phyloP scores from a whole-genome alignment of 2,888 invertebrate genomes.

The Drosophila macrospina region DNA sequence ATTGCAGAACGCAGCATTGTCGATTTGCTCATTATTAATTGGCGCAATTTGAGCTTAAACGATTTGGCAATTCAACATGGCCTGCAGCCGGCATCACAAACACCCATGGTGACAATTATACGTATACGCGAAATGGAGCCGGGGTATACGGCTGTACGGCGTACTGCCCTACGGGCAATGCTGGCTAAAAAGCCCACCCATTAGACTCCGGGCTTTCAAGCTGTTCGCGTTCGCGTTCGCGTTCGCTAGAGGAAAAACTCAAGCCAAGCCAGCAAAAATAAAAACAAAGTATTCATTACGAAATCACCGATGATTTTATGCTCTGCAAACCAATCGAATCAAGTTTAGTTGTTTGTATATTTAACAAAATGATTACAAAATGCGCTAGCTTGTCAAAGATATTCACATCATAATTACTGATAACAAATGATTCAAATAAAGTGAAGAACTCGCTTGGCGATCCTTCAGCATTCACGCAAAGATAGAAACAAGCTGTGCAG shows the following conservation, averaged over 20 bases:
- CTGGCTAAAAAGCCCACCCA: conserved; percentile 55
- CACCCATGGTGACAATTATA: conserved; percentile 83
- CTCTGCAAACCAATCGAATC: neutral
- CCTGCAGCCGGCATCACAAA: conserved; percentile 48
- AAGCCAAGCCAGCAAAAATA: conserved; percentile 17
- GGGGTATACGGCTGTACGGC: conserved; percentile 18
- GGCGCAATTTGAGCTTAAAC: conserved; percentile 74
- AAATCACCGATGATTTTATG: conserved; percentile 4
- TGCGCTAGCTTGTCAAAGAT: neutral
- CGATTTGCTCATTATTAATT: conserved; percentile 66
- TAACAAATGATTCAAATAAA: neutral
- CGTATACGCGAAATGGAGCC: conserved; percentile 42
- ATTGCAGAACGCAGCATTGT: conserved; percentile 48
- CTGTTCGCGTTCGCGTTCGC: too few relatives aligned
- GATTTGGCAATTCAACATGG: conserved; percentile 67
- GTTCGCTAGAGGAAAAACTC: conserved; percentile 3
- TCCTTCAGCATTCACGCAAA: too few relatives aligned
- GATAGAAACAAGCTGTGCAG: neutral
- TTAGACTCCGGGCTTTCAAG: conserved; percentile 43
- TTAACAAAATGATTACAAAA: neutral
- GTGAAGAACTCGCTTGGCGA: too few relatives aligned
- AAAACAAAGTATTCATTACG: neutral
- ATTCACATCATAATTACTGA: neutral
- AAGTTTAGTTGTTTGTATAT: neutral
- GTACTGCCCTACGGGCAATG: conserved; percentile 53